Percentiles rank a stretch among this genome's conserved stretches.
Evolutionary conservation across 2,888 invertebrate species (phyloP).

Genomic region (Magallana nippona): DNA sequence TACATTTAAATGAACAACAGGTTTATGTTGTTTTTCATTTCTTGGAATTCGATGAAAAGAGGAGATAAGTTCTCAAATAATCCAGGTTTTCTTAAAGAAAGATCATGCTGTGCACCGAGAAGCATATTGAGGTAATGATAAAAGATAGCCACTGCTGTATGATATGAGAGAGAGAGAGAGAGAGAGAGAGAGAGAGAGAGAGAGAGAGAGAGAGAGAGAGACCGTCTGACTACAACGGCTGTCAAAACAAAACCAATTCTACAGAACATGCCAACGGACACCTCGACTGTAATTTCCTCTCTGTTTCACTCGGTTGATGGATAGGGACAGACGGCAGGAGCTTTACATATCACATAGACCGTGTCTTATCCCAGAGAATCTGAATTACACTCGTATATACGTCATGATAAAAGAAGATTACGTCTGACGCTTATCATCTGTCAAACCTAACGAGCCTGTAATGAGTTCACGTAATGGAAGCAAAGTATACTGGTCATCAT

Average conservation of each 20-base stretch:
- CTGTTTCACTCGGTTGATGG: constrained; percentile 5
- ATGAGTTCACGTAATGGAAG: not conserved
- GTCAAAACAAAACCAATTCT: not conserved
- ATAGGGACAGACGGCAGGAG: constrained; percentile 18
- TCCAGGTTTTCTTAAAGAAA: not conserved
- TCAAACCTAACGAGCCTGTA: not conserved
- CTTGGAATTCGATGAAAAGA: constrained; percentile 1
- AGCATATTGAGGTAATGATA: not conserved
- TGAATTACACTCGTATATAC: constrained; percentile 1
- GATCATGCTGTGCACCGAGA: not conserved
- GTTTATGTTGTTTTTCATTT: constrained; percentile 16
- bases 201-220: constrained; percentile 36
- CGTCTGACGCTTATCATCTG: constrained; percentile 17
- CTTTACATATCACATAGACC: not conserved
- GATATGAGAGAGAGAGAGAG: constrained; percentile 12
- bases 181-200: constrained; percentile 39
- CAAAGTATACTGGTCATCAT: not conserved
- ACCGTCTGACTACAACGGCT: not conserved
- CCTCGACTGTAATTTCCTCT: not conserved
- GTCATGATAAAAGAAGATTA: constrained; percentile 25
- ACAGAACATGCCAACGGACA: not conserved
- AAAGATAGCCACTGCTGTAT: not conserved
- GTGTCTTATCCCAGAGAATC: constrained; percentile 5
- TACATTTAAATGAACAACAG: not conserved
- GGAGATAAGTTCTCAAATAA: constrained; percentile 5